These are phyloP conservation scores for Piezodorus guildinii DNA, from an alignment of 1,140 invertebrate species.

Conservation along the genomic window DNA sequence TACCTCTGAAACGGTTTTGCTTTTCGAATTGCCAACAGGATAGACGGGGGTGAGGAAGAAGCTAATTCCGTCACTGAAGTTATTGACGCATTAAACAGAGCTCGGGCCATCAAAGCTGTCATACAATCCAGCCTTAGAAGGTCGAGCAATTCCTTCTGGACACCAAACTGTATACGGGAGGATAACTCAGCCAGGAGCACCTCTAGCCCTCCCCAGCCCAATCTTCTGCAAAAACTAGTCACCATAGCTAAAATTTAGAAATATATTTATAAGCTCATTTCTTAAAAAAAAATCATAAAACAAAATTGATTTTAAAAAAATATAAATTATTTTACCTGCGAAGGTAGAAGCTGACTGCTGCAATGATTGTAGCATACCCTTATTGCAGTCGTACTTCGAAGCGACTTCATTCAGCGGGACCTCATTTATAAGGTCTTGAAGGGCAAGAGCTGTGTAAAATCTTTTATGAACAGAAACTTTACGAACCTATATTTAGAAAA, in stretches of 20 bases:
- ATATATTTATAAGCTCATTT: background rate
- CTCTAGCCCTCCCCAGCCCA: conserved; percentile 89
- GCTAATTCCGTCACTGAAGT: conserved; percentile 67
- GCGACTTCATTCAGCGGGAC: conserved; percentile 65
- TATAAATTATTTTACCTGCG: conserved; percentile 56
- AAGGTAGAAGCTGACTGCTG: conserved; percentile 93
- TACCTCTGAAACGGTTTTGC: conserved; percentile 70
- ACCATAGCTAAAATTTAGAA: conserved; percentile 59
- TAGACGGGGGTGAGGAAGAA: conserved; percentile 46
- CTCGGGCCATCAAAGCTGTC: conserved; percentile 73
- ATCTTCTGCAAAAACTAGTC: conserved; percentile 76
- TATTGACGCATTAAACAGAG: conserved; percentile 74
- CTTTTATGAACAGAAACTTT: conserved; percentile 40
- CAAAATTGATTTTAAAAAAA: background rate
- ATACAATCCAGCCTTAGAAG: conserved; percentile 74
- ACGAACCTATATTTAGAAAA: conserved; percentile 24
- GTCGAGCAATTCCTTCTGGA: conserved; percentile 84
- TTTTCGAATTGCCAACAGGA: conserved; percentile 68
- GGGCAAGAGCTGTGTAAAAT: conserved; percentile 84
- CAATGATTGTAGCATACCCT: conserved; percentile 80
- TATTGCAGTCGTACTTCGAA: conserved; percentile 69
- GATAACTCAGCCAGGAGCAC: conserved; percentile 86
- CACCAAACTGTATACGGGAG: conserved; percentile 85
- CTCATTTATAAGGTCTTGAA: conserved; percentile 90
- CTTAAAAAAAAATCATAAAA: background rate